Base-by-base conservation (phyloP, 2,797 vertebrate species). In the Enteromius anoplus region DNA sequence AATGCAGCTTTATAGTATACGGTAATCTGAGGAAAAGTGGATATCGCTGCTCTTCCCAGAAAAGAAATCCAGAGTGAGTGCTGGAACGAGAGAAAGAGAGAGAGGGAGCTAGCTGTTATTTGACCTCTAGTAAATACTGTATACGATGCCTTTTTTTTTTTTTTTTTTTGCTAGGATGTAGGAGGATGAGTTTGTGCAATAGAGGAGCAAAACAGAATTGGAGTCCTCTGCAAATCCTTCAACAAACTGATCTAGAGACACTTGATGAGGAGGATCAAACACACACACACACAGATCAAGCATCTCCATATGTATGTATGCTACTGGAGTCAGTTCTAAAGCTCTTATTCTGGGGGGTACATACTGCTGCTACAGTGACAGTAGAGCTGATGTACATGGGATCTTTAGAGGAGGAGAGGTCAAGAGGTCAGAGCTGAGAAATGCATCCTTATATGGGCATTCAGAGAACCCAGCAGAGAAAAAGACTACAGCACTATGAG, bases 361-460 rank as follows among this genome's bases (percentile, higher is more conserved):
- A 26, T 69, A 60, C 68, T 32, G 75, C 83, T 80, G 51, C 85
- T 73, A 83, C 51, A 42, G 85, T 75, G 77, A 84, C 65, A 32
- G 70, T 55, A 37, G 45, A 45, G 75, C 65, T 71, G 81, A 77
- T 84, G 72, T 78, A 76, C 1, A 45, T 72, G 64, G 81, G 82
- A 76, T 86, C 71, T 64, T 80, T 71, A 80, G 64, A 80, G 73
- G 85, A 62, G 51, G 64, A 80, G 81, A 77, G 81, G 81, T 86
- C 81, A 77, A 32, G 58, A 15, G 85, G 81, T 86, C 81, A 77
- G 55, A 2, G 4, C 81, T 80, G 60, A 65, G 72, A 84, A 65
- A 86, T 75, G 29, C 14, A 7, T 19, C 81, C 81, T 55, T 86
- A 77, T 84, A 80, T 77, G 72, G 81, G 65, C 77, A 83, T 77